These are phyloP conservation scores for Penaeus chinensis DNA, from an alignment of 1,140 invertebrate genomes.

Conservation along the genomic window DNA sequence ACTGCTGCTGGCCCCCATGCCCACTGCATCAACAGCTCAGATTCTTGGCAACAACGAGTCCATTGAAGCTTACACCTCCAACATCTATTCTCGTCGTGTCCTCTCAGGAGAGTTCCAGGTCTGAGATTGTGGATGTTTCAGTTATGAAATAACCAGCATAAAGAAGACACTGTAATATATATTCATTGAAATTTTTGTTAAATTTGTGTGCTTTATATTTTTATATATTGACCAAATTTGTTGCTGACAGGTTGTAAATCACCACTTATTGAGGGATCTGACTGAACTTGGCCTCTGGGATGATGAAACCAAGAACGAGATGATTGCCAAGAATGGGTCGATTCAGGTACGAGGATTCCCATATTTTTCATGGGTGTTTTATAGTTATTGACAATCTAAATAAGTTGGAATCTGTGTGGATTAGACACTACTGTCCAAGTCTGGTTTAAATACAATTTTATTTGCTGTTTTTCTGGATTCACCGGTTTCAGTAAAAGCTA, in stretches of 20 bases:
- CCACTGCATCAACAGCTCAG: conserved; percentile 98
- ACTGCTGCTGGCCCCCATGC: conserved; percentile 96
- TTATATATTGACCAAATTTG: conserved; percentile 25
- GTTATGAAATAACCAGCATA: conserved; percentile 3
- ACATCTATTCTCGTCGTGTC: conserved; percentile 94
- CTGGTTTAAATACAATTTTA: too few relatives aligned
- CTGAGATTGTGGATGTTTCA: conserved; percentile 25
- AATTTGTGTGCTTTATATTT: neutral
- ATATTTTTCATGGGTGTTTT: neutral
- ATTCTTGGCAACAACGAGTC: conserved; percentile 99
- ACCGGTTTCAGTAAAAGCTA: too few relatives aligned
- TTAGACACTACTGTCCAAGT: neutral
- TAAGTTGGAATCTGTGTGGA: neutral
- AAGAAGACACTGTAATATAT: neutral
- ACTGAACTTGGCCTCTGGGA: conserved; percentile 92
- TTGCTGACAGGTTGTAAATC: conserved; percentile 90
- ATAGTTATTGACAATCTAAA: neutral
- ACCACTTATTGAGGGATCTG: conserved; percentile 93
- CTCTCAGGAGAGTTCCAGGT: conserved; percentile 89
- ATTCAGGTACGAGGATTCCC: conserved; percentile 76
- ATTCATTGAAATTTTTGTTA: neutral
- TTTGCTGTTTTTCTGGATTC: too few relatives aligned
- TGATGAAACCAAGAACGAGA: conserved; percentile 95
- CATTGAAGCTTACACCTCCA: conserved; percentile 98
- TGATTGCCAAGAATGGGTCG: conserved; percentile 93